These are phyloP conservation scores for Macrotrachela quadricornifera DNA, from an alignment of 1,140 invertebrate species.

Conservation along the genomic window DNA sequence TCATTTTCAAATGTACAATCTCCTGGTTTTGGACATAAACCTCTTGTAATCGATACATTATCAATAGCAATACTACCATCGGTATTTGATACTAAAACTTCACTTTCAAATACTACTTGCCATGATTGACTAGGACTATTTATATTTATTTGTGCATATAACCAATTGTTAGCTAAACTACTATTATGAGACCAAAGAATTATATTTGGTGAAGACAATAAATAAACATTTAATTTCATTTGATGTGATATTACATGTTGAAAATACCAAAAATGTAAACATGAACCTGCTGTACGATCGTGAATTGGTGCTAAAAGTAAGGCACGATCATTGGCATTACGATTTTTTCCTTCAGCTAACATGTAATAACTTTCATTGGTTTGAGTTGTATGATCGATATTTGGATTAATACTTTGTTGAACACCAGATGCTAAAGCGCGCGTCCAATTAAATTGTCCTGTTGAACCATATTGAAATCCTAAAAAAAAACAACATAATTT, in stretches of 20 bases:
- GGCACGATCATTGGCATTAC: too few relatives aligned
- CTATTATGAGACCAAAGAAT: background rate
- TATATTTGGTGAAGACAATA: background rate
- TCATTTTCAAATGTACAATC: constrained; percentile 8
- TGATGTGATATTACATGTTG: background rate
- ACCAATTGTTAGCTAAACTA: background rate
- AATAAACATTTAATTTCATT: background rate
- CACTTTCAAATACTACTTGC: constrained; percentile 2
- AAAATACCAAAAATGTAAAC: constrained; percentile 5
- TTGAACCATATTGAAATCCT: too few relatives aligned
- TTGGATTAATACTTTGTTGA: too few relatives aligned
- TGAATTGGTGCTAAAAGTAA: constrained; percentile 1
- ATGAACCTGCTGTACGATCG: background rate
- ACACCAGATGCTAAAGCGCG: too few relatives aligned
- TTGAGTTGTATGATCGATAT: constrained; percentile 15
- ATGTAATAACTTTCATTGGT: constrained; percentile 10
- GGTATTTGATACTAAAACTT: background rate
- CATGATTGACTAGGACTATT: constrained; percentile 4
- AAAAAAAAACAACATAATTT: too few relatives aligned
- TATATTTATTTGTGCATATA: background rate
- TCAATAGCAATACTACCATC: constrained; percentile 7
- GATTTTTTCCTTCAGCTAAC: too few relatives aligned
- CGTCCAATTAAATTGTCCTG: too few relatives aligned
- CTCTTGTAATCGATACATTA: background rate
- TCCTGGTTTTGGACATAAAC: background rate